phyloP scores from a whole-genome alignment of 2,888 invertebrate species.

The Philereme transversata region DNA sequence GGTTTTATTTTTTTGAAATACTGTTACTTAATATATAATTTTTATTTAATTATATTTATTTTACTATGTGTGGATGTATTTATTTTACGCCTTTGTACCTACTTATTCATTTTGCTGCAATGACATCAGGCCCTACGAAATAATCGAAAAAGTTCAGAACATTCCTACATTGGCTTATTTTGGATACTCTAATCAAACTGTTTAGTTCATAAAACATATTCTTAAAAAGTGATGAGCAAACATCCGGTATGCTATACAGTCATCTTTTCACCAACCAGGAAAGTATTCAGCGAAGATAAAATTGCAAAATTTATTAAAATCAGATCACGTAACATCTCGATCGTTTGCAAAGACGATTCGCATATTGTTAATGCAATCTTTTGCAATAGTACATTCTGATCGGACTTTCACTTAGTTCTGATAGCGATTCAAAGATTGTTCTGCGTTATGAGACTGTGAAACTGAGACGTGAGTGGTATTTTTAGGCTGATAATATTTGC shows the following conservation, averaged over 20 bases:
- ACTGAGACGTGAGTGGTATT: not conserved
- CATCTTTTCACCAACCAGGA: conserved; percentile 10
- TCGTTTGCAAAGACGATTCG: conserved; percentile 23
- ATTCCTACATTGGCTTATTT: no score
- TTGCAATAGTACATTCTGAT: conserved; percentile 34
- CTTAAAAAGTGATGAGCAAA: not conserved
- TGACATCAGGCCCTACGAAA: no score
- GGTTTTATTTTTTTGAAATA: no score
- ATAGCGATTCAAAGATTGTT: conserved; percentile 16
- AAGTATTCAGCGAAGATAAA: conserved; percentile 13
- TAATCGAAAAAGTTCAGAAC: no score
- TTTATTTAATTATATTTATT: no score
- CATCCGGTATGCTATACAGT: conserved; percentile 8
- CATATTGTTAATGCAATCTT: conserved; percentile 37
- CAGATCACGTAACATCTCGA: conserved; percentile 32
- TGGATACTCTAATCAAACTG: no score
- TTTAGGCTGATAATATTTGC: no score
- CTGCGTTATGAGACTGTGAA: conserved; percentile 17
- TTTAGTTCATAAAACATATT: no score
- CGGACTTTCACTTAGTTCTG: conserved; percentile 35
- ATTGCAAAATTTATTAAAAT: conserved; percentile 24
- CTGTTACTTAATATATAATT: no score
- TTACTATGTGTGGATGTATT: no score
- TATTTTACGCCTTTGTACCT: no score
- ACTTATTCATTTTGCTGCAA: no score